Evolutionary conservation across 2,888 invertebrate genomes (phyloP), one percentile per base, ranked within the genome.

Genomic region (Phyto melanocephala): DNA sequence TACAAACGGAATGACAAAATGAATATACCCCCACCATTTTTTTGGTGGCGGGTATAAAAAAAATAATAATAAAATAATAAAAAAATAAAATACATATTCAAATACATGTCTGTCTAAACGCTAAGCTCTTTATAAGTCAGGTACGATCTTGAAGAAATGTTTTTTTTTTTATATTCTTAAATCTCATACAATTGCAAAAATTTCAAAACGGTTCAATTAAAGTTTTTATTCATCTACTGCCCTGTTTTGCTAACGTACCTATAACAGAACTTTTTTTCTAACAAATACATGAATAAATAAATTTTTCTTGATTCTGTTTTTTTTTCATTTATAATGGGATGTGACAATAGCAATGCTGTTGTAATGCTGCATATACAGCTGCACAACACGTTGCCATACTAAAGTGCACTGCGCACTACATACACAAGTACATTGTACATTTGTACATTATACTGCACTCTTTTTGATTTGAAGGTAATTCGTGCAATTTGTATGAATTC

Each of bases 391-490:
- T 6, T 3, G 6, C 28, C 6, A 6, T 5, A 28, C 28, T 28
- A 6, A 28, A 28, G 8, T 17, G 22, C 2, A 7, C 20, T n/a
- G 6, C 3, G 5, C 17, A 58, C 28, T 28, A 28, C 24, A 65
- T 17, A 6, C 56, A 22, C 54, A 35, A 13, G 33, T 52, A 24
- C 15, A 20, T n/a, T 15, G 2, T 60, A 17, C 7, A 10, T 56
- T 79, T 72, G 65, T 20, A 72, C 8, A 56, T 28, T 42, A 17
- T 10, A 58, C 60, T 72, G 81, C 75, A 75, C 78, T 79, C 63
- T 79, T 82, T 78, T 76, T 65, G 65, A 56, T 68, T 82, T 78
- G 81, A 82, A 82, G 81, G 81, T 71, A 79, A 79, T 82, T 76
- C 79, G 82, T 82, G 82, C 79, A 82, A 79, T 82, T 76, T 79